Conservation (phyloP, 2,113 vertebrate species). For the Saccopteryx leptura region DNA sequence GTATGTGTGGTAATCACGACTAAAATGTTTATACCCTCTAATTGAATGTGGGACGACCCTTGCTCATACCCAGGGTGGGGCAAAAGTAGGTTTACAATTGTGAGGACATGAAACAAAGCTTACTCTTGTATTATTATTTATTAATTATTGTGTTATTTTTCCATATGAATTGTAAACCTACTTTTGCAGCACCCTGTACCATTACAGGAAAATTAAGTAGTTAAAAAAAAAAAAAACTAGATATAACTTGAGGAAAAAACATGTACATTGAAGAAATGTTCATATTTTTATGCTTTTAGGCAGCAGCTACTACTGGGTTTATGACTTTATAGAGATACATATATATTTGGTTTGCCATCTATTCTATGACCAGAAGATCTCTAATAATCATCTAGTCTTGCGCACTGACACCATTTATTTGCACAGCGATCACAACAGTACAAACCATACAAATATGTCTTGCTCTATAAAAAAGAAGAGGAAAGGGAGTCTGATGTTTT, state of each 20-base stretch:
- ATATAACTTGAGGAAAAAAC: background rate
- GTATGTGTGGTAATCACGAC: background rate
- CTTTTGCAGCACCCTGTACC: background rate
- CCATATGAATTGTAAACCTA: background rate
- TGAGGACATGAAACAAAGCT: background rate
- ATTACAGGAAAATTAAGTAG: conserved; percentile 22
- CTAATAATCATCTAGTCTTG: conserved; percentile 35
- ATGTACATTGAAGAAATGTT: background rate
- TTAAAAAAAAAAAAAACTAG: background rate
- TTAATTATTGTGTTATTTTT: background rate
- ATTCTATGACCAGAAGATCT: background rate
- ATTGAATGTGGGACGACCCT: background rate
- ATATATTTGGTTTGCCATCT: background rate
- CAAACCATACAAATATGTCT: background rate
- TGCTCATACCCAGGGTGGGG: background rate
- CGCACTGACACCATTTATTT: background rate
- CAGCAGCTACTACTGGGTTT: background rate
- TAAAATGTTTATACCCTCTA: background rate
- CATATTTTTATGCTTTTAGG: background rate
- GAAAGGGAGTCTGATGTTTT: background rate
- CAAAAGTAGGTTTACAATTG: background rate
- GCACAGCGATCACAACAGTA: background rate
- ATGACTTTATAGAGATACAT: background rate
- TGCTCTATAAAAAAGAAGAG: conserved; percentile 18
- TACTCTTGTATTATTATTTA: background rate